Conservation (phyloP, 2,797 vertebrate genomes). For the Rhynchotus rufescens region DNA sequence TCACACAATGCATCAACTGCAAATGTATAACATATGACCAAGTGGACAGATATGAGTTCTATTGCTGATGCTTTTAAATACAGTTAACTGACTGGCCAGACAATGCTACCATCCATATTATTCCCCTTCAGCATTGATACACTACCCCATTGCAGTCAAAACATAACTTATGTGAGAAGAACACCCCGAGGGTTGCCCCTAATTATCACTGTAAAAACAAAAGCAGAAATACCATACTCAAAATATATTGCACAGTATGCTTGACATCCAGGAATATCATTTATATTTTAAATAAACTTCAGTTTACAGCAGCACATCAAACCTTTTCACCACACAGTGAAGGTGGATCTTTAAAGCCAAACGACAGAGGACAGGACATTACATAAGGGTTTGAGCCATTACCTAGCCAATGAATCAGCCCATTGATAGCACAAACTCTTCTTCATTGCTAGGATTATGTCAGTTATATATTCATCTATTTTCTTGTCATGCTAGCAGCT, state of each 20-base stretch:
- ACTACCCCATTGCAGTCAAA: not conserved
- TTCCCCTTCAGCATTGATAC: not conserved
- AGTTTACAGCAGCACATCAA: not conserved
- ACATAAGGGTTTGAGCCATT: not conserved
- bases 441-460: not conserved
- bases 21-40: not conserved
- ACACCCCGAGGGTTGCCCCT: not conserved
- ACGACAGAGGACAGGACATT: not conserved
- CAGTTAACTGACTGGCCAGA: not conserved
- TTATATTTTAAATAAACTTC: not conserved
- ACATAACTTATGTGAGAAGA: not conserved
- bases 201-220: not conserved
- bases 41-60: not conserved
- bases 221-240: not conserved
- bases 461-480: not conserved
- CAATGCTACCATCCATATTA: not conserved
- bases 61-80: not conserved
- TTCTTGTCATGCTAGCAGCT: not conserved
- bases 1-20: not conserved
- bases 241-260: not conserved
- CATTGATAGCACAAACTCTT: not conserved
- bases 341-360: not conserved
- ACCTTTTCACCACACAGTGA: not conserved
- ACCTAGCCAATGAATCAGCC: not conserved
- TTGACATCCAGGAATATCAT: not conserved